A percentile compares a stretch with the other conserved stretches of the same genome.
Evolutionary conservation across 2,113 vertebrate species (phyloP).

Genomic region (Bubo blakistoni): DNA sequence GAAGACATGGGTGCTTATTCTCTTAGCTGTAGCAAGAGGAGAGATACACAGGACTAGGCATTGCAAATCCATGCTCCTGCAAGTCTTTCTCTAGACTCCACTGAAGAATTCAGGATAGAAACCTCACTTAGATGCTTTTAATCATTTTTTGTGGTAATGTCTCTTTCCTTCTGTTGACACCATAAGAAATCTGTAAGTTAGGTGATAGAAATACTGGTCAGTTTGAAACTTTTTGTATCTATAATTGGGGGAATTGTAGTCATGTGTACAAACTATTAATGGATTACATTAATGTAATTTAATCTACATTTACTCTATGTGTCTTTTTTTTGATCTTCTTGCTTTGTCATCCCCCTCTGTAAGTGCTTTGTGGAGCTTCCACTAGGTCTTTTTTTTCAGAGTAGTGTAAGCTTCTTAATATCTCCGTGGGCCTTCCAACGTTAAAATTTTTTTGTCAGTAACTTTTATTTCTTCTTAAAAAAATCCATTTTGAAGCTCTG

Average conservation of each 20-base stretch:
- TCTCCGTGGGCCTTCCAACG: neutral
- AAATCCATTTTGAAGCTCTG: constrained; percentile 7
- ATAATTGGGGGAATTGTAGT: neutral
- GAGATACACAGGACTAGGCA: neutral
- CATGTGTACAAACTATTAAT: neutral
- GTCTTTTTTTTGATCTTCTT: neutral
- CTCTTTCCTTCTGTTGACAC: neutral
- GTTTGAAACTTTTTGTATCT: neutral
- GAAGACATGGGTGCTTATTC: neutral
- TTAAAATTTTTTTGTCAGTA: neutral
- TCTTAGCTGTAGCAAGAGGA: neutral
- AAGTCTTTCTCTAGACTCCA: neutral
- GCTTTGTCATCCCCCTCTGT: neutral
- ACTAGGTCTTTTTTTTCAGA: neutral
- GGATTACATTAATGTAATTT: neutral
- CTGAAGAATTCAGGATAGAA: neutral
- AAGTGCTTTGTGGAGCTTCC: neutral
- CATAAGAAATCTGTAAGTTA: neutral
- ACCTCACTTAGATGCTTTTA: neutral
- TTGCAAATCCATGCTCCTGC: neutral
- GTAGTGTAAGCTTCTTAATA: neutral
- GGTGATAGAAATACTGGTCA: neutral
- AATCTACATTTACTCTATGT: neutral
- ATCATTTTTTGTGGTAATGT: neutral
- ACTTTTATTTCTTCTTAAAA: constrained; percentile 38